These are phyloP conservation scores for Plusia festucae DNA, from an alignment of 2,888 invertebrate genomes.

Conservation along the genomic window DNA sequence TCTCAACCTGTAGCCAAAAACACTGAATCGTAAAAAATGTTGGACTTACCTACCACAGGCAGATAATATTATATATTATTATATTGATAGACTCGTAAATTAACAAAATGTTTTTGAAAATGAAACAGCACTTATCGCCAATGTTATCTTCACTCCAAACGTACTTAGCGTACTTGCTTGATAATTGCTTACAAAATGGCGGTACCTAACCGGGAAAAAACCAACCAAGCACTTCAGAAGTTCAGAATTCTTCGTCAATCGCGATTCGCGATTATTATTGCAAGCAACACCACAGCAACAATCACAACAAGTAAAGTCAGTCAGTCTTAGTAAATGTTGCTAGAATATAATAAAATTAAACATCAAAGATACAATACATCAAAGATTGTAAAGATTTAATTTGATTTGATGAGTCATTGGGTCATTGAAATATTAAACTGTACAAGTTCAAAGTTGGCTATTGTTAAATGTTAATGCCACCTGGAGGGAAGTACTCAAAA, in stretches of 20 bases:
- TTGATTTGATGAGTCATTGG: too few species aligned
- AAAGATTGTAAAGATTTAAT: too few species aligned
- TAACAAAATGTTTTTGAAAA: too few species aligned
- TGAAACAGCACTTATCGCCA: constrained; percentile 14
- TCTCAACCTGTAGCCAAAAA: background rate
- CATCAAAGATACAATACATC: too few species aligned
- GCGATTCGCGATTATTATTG: too few species aligned
- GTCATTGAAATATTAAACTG: too few species aligned
- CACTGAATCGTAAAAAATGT: background rate
- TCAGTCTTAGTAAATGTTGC: background rate
- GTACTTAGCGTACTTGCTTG: background rate
- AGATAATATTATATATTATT: too few species aligned
- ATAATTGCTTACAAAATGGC: constrained; percentile 50
- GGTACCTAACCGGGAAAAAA: constrained; percentile 17
- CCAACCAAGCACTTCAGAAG: background rate
- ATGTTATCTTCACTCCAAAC: constrained; percentile 4
- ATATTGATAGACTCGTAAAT: background rate
- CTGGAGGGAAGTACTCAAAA: too few species aligned
- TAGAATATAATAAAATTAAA: background rate
- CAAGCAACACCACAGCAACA: too few species aligned
- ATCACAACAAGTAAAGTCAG: background rate
- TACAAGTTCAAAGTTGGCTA: too few species aligned
- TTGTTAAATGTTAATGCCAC: too few species aligned
- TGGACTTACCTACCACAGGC: background rate
- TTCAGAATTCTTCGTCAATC: background rate